Conservation (phyloP, 2,888 invertebrate genomes). For the Diachrysia chrysitis region DNA sequence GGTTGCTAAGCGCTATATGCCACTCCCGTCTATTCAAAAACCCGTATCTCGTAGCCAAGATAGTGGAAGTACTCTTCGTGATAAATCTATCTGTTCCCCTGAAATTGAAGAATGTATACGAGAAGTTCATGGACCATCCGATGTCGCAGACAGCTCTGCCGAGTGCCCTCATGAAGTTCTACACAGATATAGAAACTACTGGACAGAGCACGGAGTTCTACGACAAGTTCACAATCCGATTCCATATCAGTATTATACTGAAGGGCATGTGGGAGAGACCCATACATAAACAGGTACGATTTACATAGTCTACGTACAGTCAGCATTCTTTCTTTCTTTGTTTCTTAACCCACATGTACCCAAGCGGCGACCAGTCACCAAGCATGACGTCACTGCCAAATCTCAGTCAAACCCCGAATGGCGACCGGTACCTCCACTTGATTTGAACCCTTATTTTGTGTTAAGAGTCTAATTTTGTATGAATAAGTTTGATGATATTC, state of each 20-base stretch:
- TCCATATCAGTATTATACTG: slow-evolving; percentile 98
- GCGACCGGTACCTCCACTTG: too few species aligned
- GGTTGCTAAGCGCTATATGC: slow-evolving; percentile 97
- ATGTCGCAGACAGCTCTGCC: slow-evolving; percentile 93
- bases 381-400: too few species aligned
- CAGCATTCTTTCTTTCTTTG: too few species aligned
- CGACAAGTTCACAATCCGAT: slow-evolving; percentile 99
- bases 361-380: too few species aligned
- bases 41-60: slow-evolving; percentile 98
- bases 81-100: slow-evolving; percentile 91
- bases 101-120: slow-evolving; percentile 90
- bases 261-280: slow-evolving; percentile 98
- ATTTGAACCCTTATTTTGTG: too few species aligned
- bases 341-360: too few species aligned
- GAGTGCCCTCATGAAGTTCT: slow-evolving; percentile 98
- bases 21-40: slow-evolving; percentile 97
- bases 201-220: slow-evolving; percentile 99
- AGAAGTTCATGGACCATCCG: slow-evolving; percentile 96
- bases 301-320: background rate
- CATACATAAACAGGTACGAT: slow-evolving; percentile 90
- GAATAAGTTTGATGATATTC: too few species aligned
- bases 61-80: slow-evolving; percentile 96
- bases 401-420: too few species aligned
- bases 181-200: slow-evolving; percentile 99
- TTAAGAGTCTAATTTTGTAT: too few species aligned